Base-by-base conservation (phyloP, 2,888 invertebrate genomes). In the Hoplodrina blanda region DNA sequence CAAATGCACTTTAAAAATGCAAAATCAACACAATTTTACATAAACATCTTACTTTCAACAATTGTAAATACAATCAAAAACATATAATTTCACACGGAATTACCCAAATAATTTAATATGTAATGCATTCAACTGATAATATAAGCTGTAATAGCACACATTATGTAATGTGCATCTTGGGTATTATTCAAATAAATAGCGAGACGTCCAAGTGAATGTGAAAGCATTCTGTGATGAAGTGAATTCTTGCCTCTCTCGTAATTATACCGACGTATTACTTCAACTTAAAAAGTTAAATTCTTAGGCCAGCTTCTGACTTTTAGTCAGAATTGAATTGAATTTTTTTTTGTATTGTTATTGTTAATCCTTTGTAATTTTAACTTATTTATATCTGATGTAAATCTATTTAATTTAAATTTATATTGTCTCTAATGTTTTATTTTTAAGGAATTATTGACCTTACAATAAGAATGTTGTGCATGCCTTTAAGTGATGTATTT, bases 81-180 rank as follows among this genome's bases (percentile, higher is more conserved):
- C 68, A 33, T 55, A 55, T 55, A 60, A 68, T 80, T 63, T 55
- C 33, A 25, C 37, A 37, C 30, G 33, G n/a, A 37, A 76, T 69
- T 76, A 69, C 49, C 13, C 25, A 81, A 77, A 57, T 77, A 64
- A 81, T 57, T 37, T 60, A 69, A 69, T 76, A 64, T 76, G 30
- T 77, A 77, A 81, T 64, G 70, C 77, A 69, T 69, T 69, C 56
- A 50, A 69, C 37, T 61, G 37, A 57, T 50, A n/a, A 25, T 46
- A 56, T n/a, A 46, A n/a, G 44, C n/a, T n/a, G 57, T 56, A 55
- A 69, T 30, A 49, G 49, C 55, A 44, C 5, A 4, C 37, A 7
- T 77, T 81, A 66, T 41, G 11, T 77, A 77, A 78, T 2, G 11
- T 81, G 76, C 76, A 77, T 77, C 63, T 64, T 46, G 33, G 53